Percentiles rank a stretch among this genome's conserved stretches.
Conservation (phyloP, 2,113 vertebrate species). For the Aviceda subcristata region DNA sequence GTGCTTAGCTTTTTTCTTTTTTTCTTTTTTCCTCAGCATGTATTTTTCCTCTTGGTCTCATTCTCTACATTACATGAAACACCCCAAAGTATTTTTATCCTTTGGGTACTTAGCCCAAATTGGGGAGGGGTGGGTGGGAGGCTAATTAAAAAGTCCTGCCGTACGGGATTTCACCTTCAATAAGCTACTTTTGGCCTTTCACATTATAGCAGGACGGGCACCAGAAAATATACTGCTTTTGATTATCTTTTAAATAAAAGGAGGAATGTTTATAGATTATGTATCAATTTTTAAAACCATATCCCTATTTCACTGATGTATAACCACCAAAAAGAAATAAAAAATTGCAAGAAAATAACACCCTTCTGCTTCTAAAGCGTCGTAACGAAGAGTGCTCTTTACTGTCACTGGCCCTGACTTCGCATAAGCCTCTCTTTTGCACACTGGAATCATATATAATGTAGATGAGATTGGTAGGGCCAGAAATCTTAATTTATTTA, state of each 20-base stretch:
- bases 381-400: neutral
- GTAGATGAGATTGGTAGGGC: constrained; percentile 47
- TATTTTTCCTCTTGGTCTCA: neutral
- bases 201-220: neutral
- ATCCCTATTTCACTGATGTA: neutral
- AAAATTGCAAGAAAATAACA: neutral
- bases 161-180: neutral
- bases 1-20: neutral
- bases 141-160: neutral
- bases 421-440: neutral
- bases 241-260: neutral
- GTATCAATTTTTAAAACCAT: neutral
- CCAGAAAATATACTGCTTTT: neutral
- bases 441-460: constrained; percentile 46
- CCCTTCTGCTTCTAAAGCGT: neutral
- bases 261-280: neutral
- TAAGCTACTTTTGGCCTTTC: neutral
- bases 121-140: neutral
- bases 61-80: neutral
- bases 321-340: neutral
- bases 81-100: neutral
- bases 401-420: neutral
- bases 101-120: neutral
- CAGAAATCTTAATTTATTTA: constrained; percentile 76
- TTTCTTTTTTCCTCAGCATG: neutral